Percentiles rank a stretch among this genome's conserved stretches.
These are phyloP conservation scores for Drosophila ezoana DNA, from an alignment of 2,888 invertebrate genomes.

Conservation along the genomic window DNA sequence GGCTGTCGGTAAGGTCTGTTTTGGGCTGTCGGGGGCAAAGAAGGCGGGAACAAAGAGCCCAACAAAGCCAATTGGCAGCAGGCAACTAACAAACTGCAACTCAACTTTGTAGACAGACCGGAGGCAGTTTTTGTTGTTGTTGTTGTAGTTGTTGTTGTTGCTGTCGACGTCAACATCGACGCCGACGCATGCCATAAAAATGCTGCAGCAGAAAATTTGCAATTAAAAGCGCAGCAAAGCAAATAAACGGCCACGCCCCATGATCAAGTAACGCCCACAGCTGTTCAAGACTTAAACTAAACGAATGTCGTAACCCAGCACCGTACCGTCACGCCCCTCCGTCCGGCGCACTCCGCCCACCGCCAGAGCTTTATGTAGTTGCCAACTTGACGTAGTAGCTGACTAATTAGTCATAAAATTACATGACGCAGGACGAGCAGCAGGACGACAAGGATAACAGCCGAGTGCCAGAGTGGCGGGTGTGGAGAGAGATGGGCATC, in stretches of 20 bases:
- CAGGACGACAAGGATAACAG: slow-evolving; percentile 20
- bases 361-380: slow-evolving; percentile 47
- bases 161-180: slow-evolving; percentile 21
- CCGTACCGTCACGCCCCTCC: too few species aligned
- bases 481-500: too few species aligned
- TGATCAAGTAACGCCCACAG: slow-evolving; percentile 60
- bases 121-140: slow-evolving; percentile 54
- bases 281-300: slow-evolving; percentile 56
- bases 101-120: slow-evolving; percentile 77
- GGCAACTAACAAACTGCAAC: slow-evolving; percentile 71
- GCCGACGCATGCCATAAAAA: slow-evolving; percentile 67
- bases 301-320: slow-evolving; percentile 37
- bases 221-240: slow-evolving; percentile 78
- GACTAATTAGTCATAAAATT: slow-evolving; percentile 81
- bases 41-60: slow-evolving; percentile 16
- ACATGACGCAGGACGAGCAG: slow-evolving; percentile 56
- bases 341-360: background rate
- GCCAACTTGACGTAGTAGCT: slow-evolving; percentile 73
- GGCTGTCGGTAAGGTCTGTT: background rate
- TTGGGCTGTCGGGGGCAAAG: background rate
- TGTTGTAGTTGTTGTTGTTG: slow-evolving; percentile 30
- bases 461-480: background rate
- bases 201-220: slow-evolving; percentile 46
- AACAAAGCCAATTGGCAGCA: slow-evolving; percentile 48
- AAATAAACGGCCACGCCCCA: slow-evolving; percentile 64